Evolutionary conservation across 2,888 invertebrate genomes (phyloP), one percentile per base, ranked within the genome.

Genomic region (Spodoptera littoralis): DNA sequence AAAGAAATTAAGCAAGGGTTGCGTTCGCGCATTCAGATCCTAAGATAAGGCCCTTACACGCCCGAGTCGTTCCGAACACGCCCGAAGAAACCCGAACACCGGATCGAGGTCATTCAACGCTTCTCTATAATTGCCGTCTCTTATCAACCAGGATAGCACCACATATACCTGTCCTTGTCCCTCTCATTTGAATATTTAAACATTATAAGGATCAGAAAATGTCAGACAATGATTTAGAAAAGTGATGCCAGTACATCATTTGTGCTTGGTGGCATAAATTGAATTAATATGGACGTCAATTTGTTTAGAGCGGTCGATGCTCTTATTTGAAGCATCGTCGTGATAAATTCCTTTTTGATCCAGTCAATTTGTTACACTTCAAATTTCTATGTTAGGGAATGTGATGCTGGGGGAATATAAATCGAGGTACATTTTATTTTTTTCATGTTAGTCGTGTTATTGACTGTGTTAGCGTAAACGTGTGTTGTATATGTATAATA

Each of bases 1-100:
- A 69, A 73, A 71, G 69, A 63, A 65, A 22, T 18, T 56, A 76
- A 79, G 64, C 77, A 78, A 82, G 89, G 89, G 90, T 88, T 92
- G 92, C 92, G 92, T 88, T 69, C 79, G 90, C 88, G 90, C 88
- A 88, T 84, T 84, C 76, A 87, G 92, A 92, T 93, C 80, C 73
- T 79, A 71, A 89, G 92, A 92, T 92, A 93, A 89, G 87, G 80
- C 74, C 84, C 84, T 80, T 81, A 77, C 77, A 77, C 73, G 79
- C 76, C 81, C 90, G 90, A 92, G 79, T 80, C 69, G 68, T 70
- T 79, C 81, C 92, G 91, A 86, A 84, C 82, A 78, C 66, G 70
- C 57, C 82, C 92, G 92, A 88, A 87, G 87, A 84, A 79, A 76
- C 65, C 86, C 91, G 80, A 84, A 80, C 83, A 85, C 90, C 89